Conservation (phyloP, 1,140 invertebrate species). For the Triops cancriformis region DNA sequence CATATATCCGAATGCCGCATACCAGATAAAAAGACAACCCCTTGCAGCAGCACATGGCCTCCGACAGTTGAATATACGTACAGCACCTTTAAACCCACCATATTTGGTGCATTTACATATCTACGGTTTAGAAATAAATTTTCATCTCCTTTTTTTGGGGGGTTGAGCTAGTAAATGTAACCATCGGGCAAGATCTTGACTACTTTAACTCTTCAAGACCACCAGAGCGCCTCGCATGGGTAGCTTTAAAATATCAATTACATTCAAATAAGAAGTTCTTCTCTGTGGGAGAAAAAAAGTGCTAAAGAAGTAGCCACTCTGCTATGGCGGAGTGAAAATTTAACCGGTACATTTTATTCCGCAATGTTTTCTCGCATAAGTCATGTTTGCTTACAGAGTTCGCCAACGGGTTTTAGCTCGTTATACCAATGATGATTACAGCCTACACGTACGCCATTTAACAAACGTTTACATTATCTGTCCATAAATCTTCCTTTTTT, state of each 20-base stretch:
- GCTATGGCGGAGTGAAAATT: too few species aligned
- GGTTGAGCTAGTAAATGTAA: background rate
- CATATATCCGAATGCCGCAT: background rate
- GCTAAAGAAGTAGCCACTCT: background rate
- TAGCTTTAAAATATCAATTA: constrained; percentile 1
- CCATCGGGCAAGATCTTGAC: constrained; percentile 8
- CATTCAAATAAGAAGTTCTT: background rate
- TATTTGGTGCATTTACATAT: constrained; percentile 7
- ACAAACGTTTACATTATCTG: background rate
- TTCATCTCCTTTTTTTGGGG: background rate
- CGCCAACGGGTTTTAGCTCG: background rate
- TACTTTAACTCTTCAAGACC: background rate
- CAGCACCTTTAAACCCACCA: background rate
- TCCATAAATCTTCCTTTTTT: constrained; percentile 16
- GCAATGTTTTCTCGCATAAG: background rate
- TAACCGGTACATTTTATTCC: background rate
- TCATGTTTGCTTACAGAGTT: background rate
- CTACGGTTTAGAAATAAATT: background rate
- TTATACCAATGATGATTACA: constrained; percentile 7
- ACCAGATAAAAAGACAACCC: constrained; percentile 9
- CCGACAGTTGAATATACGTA: constrained; percentile 5
- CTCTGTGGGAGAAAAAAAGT: background rate
- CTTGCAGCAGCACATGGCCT: constrained; percentile 8
- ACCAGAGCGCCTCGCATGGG: background rate
- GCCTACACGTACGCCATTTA: background rate